Base-by-base conservation (phyloP, 2,113 vertebrate species). In the Hyla sarda region DNA sequence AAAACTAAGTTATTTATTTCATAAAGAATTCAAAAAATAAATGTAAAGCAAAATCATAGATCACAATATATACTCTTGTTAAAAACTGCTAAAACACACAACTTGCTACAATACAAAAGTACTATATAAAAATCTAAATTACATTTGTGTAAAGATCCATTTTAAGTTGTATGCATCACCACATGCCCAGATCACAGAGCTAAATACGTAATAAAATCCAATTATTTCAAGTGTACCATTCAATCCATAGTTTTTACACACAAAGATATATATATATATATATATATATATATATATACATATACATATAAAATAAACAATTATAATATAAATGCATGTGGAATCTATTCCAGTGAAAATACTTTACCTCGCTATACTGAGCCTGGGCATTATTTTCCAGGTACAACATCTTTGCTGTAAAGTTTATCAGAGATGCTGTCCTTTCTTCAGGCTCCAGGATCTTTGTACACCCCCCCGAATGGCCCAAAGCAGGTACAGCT, bases 341-440 rank as follows among this genome's bases (percentile, higher is more conserved):
- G 3, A 19, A 21, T 11, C 21, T 11, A 37, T 37, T 8, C 37
- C 37, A 54, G 2, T 34, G 12, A 34, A 37, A 10, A 74, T 84
- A 89, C 89, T 97, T 98, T 98, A 99, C 98, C 98, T 99, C 98
- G 88, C 92, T 98, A 95, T 98, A 99, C 79, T 98, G 96, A 89
- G 97, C 93, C 88, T 97, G 95, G 91, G 96, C 93, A 91, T 96
- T 97, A 92, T 97, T 98, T 95, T 99, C 98, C 93, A 99, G 96
- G 95, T 99, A 99, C 97, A 99, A 97, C 98, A 99, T 99, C 96
- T 97, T 99, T 96, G 97, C 97, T 93, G 97, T 97, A 90, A 99
- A 96, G 91, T 97, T 97, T 94, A 98, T 96, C 96, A 99, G 94
- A 93, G 96, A 96, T 92, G 96, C 95, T 93, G 97, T 99, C 94